Evolutionary conservation across 1,140 invertebrate genomes (phyloP).

Genomic region (Bradysia coprophila): DNA sequence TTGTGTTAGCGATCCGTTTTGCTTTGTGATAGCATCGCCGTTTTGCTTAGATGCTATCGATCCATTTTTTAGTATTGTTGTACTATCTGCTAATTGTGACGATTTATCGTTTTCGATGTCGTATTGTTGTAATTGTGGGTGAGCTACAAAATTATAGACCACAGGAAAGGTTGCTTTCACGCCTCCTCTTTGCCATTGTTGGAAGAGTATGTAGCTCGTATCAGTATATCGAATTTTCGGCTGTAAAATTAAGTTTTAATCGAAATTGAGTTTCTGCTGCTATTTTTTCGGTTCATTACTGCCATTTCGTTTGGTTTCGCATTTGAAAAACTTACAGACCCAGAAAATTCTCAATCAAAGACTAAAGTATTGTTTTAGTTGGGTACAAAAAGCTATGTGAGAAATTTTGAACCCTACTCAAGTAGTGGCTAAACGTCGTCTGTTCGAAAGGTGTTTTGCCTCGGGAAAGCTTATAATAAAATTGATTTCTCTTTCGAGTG

Average conservation of each 20-base stretch:
- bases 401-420: no score
- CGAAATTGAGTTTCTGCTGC: neutral
- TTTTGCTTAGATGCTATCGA: neutral
- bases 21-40: neutral
- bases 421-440: no score
- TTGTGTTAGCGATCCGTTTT: neutral
- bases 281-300: neutral
- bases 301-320: neutral
- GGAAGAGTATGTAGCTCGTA: neutral
- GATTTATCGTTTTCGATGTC: neutral
- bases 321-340: no score
- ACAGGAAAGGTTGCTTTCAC: neutral
- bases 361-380: no score
- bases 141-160: neutral
- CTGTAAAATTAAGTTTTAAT: neutral
- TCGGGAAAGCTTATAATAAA: no score
- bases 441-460: no score
- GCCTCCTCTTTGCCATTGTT: slow-evolving; percentile 1
- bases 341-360: no score
- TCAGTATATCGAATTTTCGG: slow-evolving; percentile 2
- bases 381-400: no score
- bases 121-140: neutral
- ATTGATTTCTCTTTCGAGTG: no score
- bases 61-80: neutral
- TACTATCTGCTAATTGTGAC: neutral